Conservation (phyloP, 2,797 vertebrate genomes). For the Vireo griseus region DNA sequence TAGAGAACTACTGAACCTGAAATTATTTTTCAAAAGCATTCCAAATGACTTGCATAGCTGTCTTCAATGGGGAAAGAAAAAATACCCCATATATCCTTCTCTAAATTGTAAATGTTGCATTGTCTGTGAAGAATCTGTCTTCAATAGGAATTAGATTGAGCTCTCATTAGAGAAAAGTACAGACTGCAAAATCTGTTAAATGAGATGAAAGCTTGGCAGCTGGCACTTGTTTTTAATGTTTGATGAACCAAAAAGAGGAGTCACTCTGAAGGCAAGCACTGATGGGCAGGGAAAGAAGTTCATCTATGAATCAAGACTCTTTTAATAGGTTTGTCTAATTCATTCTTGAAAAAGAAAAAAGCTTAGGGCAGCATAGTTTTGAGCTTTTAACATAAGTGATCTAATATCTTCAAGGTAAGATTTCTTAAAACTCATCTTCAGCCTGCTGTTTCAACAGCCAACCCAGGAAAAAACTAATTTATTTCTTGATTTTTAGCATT, state of each 20-base stretch:
- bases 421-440: background rate
- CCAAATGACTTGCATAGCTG: background rate
- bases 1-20: background rate
- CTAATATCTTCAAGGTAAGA: background rate
- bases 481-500: background rate
- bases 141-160: conserved; percentile 10
- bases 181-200: background rate
- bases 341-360: background rate
- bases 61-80: background rate
- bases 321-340: background rate
- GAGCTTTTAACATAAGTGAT: background rate
- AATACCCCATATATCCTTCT: background rate
- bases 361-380: background rate
- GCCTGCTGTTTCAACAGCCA: background rate
- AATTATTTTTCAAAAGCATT: conserved; percentile 12
- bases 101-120: conserved; percentile 10
- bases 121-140: background rate
- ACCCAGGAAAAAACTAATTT: background rate
- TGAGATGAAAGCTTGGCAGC: conserved; percentile 1
- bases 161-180: background rate
- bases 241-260: background rate
- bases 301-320: background rate
- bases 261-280: background rate
- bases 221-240: background rate
- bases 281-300: background rate